These are phyloP conservation scores for Anarhynchus alexandrinus DNA, from an alignment of 2,113 vertebrate genomes.

Conservation along the genomic window DNA sequence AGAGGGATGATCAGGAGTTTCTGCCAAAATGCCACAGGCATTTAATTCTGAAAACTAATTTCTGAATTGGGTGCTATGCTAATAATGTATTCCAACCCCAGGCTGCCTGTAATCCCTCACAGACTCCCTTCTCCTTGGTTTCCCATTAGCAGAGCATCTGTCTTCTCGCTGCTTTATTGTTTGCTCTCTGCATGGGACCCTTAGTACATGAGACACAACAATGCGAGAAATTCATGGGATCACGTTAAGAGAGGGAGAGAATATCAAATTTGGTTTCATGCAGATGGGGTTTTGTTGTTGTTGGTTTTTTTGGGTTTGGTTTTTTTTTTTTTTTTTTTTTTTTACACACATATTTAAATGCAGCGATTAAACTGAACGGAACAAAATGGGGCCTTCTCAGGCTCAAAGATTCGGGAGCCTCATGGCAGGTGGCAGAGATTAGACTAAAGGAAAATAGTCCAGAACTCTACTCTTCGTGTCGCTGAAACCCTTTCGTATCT, in stretches of 20 bases:
- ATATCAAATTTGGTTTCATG: conserved; percentile 51
- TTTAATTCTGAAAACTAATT: conserved; percentile 57
- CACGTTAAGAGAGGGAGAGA: not conserved
- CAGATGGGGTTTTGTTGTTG: conserved; percentile 3
- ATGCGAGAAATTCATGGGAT: conserved; percentile 52
- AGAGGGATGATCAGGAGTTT: not conserved
- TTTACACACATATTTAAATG: not conserved
- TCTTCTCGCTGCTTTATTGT: conserved; percentile 56
- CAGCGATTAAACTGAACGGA: not conserved
- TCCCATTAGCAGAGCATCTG: conserved; percentile 64
- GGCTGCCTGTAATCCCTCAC: conserved; percentile 63
- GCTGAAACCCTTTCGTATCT: not conserved
- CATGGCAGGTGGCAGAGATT: conserved; percentile 12
- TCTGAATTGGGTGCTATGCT: conserved; percentile 60
- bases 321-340: not conserved
- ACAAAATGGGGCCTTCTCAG: not conserved
- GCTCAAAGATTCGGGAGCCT: not conserved
- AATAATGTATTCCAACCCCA: conserved; percentile 54
- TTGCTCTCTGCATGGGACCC: conserved; percentile 47
- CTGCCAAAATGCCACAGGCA: conserved; percentile 51
- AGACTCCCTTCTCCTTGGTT: conserved; percentile 45
- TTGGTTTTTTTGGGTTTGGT: not conserved
- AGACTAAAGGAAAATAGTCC: not conserved
- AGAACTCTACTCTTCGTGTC: not conserved
- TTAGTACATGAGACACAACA: conserved; percentile 41